Percentiles rank a stretch among this genome's conserved stretches.
These are phyloP conservation scores for Helicoverpa zea DNA, from an alignment of 1,140 invertebrate species.

Conservation along the genomic window DNA sequence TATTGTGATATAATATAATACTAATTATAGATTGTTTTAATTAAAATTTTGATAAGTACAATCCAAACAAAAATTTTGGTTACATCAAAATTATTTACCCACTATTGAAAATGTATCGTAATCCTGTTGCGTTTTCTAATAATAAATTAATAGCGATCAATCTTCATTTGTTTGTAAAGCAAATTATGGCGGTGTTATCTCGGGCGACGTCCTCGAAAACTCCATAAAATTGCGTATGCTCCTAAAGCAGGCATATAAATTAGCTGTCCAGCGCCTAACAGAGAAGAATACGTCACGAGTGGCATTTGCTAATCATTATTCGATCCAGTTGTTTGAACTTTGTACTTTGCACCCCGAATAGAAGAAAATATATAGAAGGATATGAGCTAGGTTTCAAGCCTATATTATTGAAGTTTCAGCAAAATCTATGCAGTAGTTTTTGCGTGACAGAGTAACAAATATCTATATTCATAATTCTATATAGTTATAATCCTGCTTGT, in stretches of 20 bases:
- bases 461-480: too few relatives aligned
- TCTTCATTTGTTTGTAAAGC: constrained; percentile 59
- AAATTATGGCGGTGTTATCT: constrained; percentile 54
- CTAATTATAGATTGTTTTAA: too few relatives aligned
- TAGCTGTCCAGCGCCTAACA: constrained; percentile 9
- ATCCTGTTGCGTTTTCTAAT: background rate
- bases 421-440: too few relatives aligned
- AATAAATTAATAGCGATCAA: constrained; percentile 62
- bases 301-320: background rate
- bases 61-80: background rate
- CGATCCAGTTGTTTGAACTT: background rate
- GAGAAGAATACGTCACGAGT: background rate
- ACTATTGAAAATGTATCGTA: background rate
- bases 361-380: background rate
- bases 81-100: background rate
- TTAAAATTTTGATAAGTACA: too few relatives aligned
- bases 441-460: too few relatives aligned
- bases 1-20: too few relatives aligned
- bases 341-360: background rate
- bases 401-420: too few relatives aligned
- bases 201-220: constrained; percentile 10
- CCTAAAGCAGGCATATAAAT: constrained; percentile 25
- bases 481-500: too few relatives aligned
- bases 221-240: constrained; percentile 16
- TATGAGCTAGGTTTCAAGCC: too few relatives aligned